phyloP scores from a whole-genome alignment of 1,140 invertebrate species.

The Agrilus planipennis region DNA sequence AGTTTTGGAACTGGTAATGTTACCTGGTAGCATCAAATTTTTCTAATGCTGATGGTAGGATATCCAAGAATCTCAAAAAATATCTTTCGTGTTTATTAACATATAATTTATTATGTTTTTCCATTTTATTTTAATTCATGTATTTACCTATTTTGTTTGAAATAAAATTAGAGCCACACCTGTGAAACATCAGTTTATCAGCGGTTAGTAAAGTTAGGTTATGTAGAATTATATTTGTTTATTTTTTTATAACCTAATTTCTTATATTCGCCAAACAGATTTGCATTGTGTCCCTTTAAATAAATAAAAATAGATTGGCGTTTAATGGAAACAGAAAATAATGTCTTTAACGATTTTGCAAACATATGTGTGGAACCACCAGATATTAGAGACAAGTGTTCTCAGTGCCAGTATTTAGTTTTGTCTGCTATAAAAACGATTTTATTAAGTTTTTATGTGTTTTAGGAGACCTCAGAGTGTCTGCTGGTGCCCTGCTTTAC shows the following conservation, averaged over 20 bases:
- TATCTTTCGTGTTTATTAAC: constrained; percentile 28
- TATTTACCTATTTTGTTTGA: no score
- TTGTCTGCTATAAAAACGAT: constrained; percentile 1
- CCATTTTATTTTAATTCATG: no score
- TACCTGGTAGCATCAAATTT: constrained; percentile 25
- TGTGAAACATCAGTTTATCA: no score
- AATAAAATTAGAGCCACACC: no score
- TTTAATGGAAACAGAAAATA: constrained; percentile 35
- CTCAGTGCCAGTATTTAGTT: constrained; percentile 52
- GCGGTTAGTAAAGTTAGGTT: no score
- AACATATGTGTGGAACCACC: constrained; percentile 63
- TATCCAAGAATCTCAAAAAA: constrained; percentile 19
- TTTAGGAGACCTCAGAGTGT: constrained; percentile 71
- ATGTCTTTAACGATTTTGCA: constrained; percentile 54
- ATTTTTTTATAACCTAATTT: no score
- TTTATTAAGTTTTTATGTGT: constrained; percentile 16
- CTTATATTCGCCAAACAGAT: no score
- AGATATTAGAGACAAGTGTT: constrained; percentile 52
- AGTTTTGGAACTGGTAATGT: constrained; percentile 5
- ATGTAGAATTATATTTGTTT: no score
- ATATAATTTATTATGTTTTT: no score
- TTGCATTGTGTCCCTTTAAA: no score
- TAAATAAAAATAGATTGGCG: no score
- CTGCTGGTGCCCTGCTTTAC: constrained; percentile 80
- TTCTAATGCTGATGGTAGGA: constrained; percentile 18